A percentile compares a stretch with the other conserved stretches of the same genome.
These are phyloP conservation scores for Amphiura filiformis DNA, from an alignment of 35 echinoderm and acorn worm genomes.

Conservation along the genomic window DNA sequence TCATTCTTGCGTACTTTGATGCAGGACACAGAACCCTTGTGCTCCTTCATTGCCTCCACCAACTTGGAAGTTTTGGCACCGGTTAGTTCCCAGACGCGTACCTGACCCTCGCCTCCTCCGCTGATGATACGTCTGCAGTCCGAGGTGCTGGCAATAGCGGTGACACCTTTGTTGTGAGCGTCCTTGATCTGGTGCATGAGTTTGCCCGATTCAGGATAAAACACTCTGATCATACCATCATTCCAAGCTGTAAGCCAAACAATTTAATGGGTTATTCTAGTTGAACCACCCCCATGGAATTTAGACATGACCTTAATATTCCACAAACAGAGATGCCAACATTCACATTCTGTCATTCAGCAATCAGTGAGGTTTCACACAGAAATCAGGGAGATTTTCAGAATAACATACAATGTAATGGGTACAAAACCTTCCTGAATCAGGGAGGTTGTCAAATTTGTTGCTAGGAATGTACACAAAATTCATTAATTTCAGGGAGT, in stretches of 20 bases:
- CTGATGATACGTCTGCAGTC: conserved; percentile 88
- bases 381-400: too few species aligned
- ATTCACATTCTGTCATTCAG: too few species aligned
- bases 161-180: conserved; percentile 92
- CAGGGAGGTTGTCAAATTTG: too few species aligned
- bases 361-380: too few species aligned
- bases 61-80: conserved; percentile 13
- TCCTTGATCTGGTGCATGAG: conserved; percentile 77
- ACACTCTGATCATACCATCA: conserved; percentile 90
- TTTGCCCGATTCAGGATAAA: conserved; percentile 84
- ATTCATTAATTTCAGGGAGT: too few species aligned
- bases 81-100: conserved; percentile 68
- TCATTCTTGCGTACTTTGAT: conserved; percentile 76
- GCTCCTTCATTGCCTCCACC: conserved; percentile 82
- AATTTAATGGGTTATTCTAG: too few species aligned
- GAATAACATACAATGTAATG: too few species aligned
- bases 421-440: too few species aligned
- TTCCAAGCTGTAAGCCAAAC: conserved; percentile 87
- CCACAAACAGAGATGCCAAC: too few species aligned
- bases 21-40: conserved; percentile 87
- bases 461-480: too few species aligned
- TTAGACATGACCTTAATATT: too few species aligned
- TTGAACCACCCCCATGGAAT: too few species aligned
- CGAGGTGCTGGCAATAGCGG: conserved; percentile 85
- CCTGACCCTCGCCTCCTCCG: conserved; percentile 95